A percentile compares a stretch with the other conserved stretches of the same genome.
Conservation (phyloP, 2,113 vertebrate species). For the Vombatus ursinus region DNA sequence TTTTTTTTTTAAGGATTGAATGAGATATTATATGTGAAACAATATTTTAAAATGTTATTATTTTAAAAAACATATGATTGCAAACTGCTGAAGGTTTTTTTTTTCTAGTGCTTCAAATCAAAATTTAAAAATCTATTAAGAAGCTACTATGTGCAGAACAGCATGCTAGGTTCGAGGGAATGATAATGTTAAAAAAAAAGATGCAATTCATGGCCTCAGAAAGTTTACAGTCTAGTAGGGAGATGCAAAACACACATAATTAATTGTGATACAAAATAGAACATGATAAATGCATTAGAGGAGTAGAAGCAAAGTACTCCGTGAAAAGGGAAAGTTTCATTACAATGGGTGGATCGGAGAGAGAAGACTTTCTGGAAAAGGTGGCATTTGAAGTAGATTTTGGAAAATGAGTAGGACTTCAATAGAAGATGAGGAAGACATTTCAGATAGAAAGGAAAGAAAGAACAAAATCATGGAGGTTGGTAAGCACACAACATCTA, state of each 20-base stretch:
- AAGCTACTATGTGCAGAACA: background rate
- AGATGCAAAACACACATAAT: background rate
- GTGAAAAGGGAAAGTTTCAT: background rate
- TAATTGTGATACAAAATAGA: background rate
- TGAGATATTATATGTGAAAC: background rate
- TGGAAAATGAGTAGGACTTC: background rate
- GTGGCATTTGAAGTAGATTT: background rate
- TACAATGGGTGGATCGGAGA: background rate
- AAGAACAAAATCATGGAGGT: background rate
- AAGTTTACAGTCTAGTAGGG: background rate
- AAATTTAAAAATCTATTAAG: background rate
- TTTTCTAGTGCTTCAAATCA: background rate
- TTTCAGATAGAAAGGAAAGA: background rate
- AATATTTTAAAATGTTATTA: background rate
- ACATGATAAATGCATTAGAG: background rate
- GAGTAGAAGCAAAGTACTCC: background rate
- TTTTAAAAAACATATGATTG: background rate
- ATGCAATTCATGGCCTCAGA: background rate
- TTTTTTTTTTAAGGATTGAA: background rate
- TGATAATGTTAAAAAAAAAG: background rate
- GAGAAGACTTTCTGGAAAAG: background rate
- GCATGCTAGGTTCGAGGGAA: background rate
- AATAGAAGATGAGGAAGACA: background rate
- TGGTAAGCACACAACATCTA: background rate
- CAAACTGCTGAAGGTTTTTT: background rate